Evolutionary conservation across 2,113 vertebrate species (phyloP).

Genomic region (Podarcis raffonei): DNA sequence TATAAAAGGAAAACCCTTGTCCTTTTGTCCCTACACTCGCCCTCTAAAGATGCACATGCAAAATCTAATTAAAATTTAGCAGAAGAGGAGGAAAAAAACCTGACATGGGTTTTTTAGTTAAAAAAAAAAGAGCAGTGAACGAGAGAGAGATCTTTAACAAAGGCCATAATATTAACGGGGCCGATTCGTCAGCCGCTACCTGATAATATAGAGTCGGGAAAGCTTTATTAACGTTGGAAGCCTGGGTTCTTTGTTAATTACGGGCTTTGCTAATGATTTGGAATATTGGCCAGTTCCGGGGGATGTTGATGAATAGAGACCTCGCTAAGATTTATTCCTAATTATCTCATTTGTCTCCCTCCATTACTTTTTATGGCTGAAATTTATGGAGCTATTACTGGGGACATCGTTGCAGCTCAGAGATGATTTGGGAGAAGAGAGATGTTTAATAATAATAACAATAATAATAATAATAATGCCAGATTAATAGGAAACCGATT

Average conservation of each 20-base stretch:
- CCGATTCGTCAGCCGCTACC: conserved; percentile 90
- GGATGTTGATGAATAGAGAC: conserved; percentile 96
- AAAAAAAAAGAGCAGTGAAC: conserved; percentile 68
- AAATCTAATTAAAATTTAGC: conserved; percentile 72
- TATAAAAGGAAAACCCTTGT: conserved; percentile 24
- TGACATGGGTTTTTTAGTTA: conserved; percentile 83
- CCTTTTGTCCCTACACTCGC: conserved; percentile 60
- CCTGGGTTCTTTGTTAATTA: conserved; percentile 97
- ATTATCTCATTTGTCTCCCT: conserved; percentile 99
- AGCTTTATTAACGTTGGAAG: conserved; percentile 92
- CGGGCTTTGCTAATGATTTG: conserved; percentile 92
- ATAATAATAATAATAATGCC: conserved; percentile 70
- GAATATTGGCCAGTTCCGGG: conserved; percentile 96
- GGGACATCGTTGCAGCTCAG: conserved; percentile 65
- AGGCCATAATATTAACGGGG: conserved; percentile 89
- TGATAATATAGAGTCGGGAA: conserved; percentile 90
- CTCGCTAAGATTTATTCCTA: conserved; percentile 98
- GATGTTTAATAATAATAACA: conserved; percentile 80
- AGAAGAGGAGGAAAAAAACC: conserved; percentile 52
- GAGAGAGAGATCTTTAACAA: conserved; percentile 81
- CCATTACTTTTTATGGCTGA: conserved; percentile 99
- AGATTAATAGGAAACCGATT: conserved; percentile 63
- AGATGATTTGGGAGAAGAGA: conserved; percentile 68
- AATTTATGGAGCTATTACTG: conserved; percentile 98
- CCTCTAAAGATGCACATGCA: conserved; percentile 55